Base-by-base conservation (phyloP, 2,113 vertebrate species). In the Albula goreensis region DNA sequence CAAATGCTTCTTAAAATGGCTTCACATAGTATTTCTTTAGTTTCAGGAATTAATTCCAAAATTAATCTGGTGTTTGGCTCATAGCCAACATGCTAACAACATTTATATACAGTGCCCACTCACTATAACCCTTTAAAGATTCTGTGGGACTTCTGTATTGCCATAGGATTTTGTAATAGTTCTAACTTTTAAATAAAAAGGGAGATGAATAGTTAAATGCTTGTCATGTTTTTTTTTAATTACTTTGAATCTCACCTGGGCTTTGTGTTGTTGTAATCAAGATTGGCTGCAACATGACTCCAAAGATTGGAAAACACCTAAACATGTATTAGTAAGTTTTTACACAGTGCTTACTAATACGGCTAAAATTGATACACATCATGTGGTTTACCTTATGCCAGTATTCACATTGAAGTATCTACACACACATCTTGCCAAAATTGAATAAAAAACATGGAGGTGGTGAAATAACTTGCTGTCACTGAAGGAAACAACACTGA, bases 111-210 rank as follows among this genome's bases (percentile, higher is more conserved):
- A 74, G 2, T 66, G 60, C 5, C 22, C 60, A 66, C 0, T 66
- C 60, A 66, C 22, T 66, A 66, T 66, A 66, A 66, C 22, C 19
- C 17, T 19, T 2, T 22, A 19, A 1, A 19, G 17, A 63, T 63
- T 63, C 17, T 22, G 60, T 66, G 60, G 60, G 31, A 41, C 31
- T 41, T 41, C 31, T 41, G 31, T 41, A 41, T 41, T 41, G 6
- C 12, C 10, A 74, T 74, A 2, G 31, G 22, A 74, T 74, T 74
- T 2, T 74, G 70, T 74, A 31, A 74, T 31, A 10, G 70, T 74
- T 74, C 70, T 74, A 74, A 74, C n/a, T 74, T 74, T 74, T n/a
- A 74, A 74, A 74, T 74, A 74, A 56, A 56, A 12, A 56, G 12
- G 12, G 12, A 41, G 31, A 41, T 9, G 2, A 74, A 25, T 25